These are phyloP conservation scores for Salvelinus namaycush DNA, from an alignment of 2,113 vertebrate genomes.

Conservation along the genomic window DNA sequence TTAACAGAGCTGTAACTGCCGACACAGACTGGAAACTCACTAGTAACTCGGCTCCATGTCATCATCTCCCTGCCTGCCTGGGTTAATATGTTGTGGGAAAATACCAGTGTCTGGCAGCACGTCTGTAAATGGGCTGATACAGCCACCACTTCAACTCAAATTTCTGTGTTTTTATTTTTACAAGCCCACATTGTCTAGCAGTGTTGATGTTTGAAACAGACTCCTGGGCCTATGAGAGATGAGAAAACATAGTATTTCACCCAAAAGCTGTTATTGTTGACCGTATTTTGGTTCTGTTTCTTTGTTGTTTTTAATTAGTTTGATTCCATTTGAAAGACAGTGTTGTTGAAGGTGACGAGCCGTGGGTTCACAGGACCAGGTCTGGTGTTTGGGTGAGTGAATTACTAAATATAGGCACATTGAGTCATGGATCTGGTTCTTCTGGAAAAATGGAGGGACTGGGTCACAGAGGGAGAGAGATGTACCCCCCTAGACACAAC, in stretches of 20 bases:
- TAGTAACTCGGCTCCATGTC: neutral
- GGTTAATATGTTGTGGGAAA: neutral
- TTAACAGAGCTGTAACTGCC: neutral
- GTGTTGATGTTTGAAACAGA: too few species aligned
- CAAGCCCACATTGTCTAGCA: too few species aligned
- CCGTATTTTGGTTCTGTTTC: neutral
- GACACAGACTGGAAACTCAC: neutral
- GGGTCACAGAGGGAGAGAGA: neutral
- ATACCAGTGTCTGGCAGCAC: neutral
- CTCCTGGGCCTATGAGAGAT: too few species aligned
- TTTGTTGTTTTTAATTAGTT: neutral
- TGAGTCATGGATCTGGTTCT: too few species aligned
- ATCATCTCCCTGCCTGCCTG: neutral
- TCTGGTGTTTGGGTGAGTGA: neutral
- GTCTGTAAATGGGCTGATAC: too few species aligned
- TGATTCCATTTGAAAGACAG: neutral
- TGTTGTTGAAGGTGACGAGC: neutral
- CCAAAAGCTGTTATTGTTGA: neutral
- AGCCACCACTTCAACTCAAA: too few species aligned
- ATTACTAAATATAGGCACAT: slow-evolving; percentile 6
- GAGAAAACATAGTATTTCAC: too few species aligned
- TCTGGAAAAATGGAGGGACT: neutral
- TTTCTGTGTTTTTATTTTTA: too few species aligned
- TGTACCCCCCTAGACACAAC: too few species aligned
- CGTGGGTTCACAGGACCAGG: too few species aligned